Percentiles rank a stretch among this genome's conserved stretches.
Evolutionary conservation across 2,888 invertebrate species (phyloP).

Genomic region (Exocentrus adspersus): DNA sequence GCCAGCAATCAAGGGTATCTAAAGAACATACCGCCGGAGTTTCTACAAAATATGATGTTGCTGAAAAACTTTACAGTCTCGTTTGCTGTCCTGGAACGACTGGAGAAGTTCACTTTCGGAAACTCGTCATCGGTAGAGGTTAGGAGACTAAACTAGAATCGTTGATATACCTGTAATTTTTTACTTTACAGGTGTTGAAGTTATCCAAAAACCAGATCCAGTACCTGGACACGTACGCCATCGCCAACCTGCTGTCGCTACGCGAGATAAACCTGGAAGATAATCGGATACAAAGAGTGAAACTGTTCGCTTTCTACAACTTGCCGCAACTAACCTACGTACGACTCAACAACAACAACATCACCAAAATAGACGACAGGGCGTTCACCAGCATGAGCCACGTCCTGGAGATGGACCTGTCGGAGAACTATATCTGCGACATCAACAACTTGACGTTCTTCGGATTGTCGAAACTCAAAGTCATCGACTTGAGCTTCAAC

Average conservation of each 20-base stretch:
- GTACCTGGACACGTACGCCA: slow-evolving; percentile 73
- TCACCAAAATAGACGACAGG: slow-evolving; percentile 85
- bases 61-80: slow-evolving; percentile 76
- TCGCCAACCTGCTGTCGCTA: slow-evolving; percentile 77
- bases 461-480: slow-evolving; percentile 77
- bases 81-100: slow-evolving; percentile 76
- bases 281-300: slow-evolving; percentile 80
- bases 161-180: too few species aligned
- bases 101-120: slow-evolving; percentile 78
- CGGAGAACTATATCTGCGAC: slow-evolving; percentile 78
- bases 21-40: slow-evolving; percentile 72
- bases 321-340: slow-evolving; percentile 78
- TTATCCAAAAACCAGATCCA: slow-evolving; percentile 78
- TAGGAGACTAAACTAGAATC: too few species aligned
- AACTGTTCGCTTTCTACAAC: slow-evolving; percentile 77
- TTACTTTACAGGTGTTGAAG: slow-evolving; percentile 73
- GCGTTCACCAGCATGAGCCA: slow-evolving; percentile 80
- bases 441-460: slow-evolving; percentile 81
- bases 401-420: slow-evolving; percentile 83
- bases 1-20: slow-evolving; percentile 76
- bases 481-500: slow-evolving; percentile 79
- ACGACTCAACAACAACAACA: slow-evolving; percentile 85
- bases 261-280: slow-evolving; percentile 77
- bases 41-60: slow-evolving; percentile 68
- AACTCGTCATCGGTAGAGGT: slow-evolving; percentile 68